Evolutionary conservation across 2,888 invertebrate species (phyloP), one percentile per base, ranked within the genome.

Genomic region (Phymatocera aterrima): DNA sequence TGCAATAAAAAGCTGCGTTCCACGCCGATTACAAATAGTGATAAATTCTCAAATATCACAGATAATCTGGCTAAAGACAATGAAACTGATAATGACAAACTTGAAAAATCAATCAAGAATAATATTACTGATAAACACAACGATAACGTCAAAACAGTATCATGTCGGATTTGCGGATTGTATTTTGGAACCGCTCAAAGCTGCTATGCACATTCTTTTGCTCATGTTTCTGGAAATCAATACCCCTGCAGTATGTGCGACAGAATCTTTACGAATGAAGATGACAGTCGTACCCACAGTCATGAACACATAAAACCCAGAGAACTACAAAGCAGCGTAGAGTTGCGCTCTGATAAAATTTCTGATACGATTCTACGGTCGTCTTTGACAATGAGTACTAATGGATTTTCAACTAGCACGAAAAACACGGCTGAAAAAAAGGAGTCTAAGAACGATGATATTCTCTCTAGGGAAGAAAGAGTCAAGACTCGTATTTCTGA

Each of bases 181-280:
- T 51, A 51, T 15, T 51, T 51, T 51, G n/a, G 51, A 4, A 15
- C 51, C n/a, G 4, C 4, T 8, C 6, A 51, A 15, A 51, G 51
- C 51, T 51, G 51, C 51, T 51, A 51, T 15, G 15, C n/a, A 15
- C 51, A 51, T 51, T 51, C 51, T 4, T 8, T 18, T 51, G 15
- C 4, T 18, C 51, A 51, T 51, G 4, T 12, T 51, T 51, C 51
- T 3, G 4, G 15, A 3, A 18, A 51, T 51, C 4, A 51, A 12
- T 51, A 51, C 51, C 51, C 51, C 18, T 51, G 51, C 51, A 51
- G 51, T 51, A 51, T 51, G 51, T 51, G 51, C 51, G 51, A 51
- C 18, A 18, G 15, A 15, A 51, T 4, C 15, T 51, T 51, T 51
- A 51, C 51, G 12, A 51, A 8, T 15, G 4, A 15, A 40, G 40